Conservation (phyloP, 2,797 vertebrate genomes). For the Poeciliopsis paucimaculata region DNA sequence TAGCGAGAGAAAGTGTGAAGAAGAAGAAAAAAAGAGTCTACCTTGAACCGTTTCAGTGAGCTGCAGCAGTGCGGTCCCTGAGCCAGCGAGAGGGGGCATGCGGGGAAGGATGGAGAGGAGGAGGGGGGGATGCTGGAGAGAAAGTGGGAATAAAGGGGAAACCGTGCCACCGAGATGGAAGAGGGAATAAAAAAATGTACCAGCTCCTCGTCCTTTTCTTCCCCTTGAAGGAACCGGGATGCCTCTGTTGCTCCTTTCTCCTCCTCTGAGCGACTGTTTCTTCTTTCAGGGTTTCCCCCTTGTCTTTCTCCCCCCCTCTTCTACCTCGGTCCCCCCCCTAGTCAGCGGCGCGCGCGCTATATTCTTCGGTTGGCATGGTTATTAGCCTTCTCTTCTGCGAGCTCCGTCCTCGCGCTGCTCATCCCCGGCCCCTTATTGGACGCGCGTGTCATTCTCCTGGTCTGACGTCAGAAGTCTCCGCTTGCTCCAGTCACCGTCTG, state of each 20-base stretch:
- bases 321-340: slow-evolving; percentile 2
- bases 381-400: slow-evolving; percentile 74
- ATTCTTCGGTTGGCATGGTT: slow-evolving; percentile 81
- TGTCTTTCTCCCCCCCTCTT: not conserved
- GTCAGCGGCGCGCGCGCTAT: slow-evolving; percentile 64
- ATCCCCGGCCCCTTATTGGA: slow-evolving; percentile 84
- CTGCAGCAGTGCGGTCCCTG: slow-evolving; percentile 72
- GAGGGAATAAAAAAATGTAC: slow-evolving; percentile 41
- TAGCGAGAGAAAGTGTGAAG: not conserved
- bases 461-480: slow-evolving; percentile 92
- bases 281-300: slow-evolving; percentile 30
- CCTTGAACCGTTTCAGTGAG: slow-evolving; percentile 69
- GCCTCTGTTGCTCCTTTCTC: slow-evolving; percentile 32
- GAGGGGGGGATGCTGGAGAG: not conserved
- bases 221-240: slow-evolving; percentile 33
- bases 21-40: slow-evolving; percentile 2
- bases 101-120: not conserved
- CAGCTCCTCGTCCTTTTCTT: slow-evolving; percentile 55
- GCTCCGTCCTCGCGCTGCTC: slow-evolving; percentile 79
- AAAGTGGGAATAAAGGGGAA: slow-evolving; percentile 23
- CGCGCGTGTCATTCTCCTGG: slow-evolving; percentile 84
- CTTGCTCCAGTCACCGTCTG: slow-evolving; percentile 84
- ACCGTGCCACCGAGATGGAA: slow-evolving; percentile 48
- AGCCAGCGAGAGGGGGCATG: slow-evolving; percentile 24
- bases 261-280: slow-evolving; percentile 3